Evolutionary conservation across 2,797 vertebrate species (phyloP).

Genomic region (Pempheris klunzingeri): DNA sequence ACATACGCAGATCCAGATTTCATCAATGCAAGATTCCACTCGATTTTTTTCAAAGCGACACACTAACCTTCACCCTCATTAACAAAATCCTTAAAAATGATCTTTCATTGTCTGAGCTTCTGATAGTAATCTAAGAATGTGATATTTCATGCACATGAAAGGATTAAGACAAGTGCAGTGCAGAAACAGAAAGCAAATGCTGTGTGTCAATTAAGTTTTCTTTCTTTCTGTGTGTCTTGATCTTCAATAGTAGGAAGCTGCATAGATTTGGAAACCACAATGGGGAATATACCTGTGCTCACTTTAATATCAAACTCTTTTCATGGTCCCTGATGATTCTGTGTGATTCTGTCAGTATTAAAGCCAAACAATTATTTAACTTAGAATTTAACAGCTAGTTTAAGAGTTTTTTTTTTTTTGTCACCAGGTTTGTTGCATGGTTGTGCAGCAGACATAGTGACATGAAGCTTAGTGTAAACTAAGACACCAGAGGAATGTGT

Average conservation of each 20-base stretch:
- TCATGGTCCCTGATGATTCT: background rate
- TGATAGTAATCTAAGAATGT: background rate
- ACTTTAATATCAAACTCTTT: too few species aligned
- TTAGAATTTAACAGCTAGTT: rapidly evolving
- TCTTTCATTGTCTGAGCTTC: background rate
- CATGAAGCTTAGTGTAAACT: constrained; percentile 25
- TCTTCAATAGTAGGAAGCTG: background rate
- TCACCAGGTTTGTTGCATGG: background rate
- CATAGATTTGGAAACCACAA: background rate
- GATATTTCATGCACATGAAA: background rate
- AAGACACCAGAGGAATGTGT: constrained; percentile 51
- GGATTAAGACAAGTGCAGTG: background rate
- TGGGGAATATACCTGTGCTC: background rate
- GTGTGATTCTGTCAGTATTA: background rate
- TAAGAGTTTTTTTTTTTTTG: background rate
- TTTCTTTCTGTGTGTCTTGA: background rate
- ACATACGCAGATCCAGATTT: background rate
- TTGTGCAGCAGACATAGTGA: background rate
- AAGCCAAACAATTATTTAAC: background rate
- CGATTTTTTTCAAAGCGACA: background rate
- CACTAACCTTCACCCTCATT: background rate
- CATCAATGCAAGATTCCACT: background rate
- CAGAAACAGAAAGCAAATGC: background rate
- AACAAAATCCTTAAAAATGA: too few species aligned
- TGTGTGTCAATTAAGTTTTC: background rate